Evolutionary conservation across 2,113 vertebrate genomes (phyloP), one percentile per base, ranked within the genome.

Genomic region (Gobius niger): DNA sequence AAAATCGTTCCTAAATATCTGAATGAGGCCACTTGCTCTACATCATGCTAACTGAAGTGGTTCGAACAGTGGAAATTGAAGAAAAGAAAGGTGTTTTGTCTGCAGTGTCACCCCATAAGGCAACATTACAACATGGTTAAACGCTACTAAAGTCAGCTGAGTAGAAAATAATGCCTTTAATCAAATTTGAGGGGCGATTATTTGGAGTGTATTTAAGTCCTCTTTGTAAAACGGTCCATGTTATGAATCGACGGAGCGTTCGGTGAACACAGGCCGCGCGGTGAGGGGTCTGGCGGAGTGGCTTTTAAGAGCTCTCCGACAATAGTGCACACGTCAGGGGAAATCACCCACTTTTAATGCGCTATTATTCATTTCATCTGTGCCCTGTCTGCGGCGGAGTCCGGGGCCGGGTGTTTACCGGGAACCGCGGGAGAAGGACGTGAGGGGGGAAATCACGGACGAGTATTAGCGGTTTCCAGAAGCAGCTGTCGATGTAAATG

Each of bases 311-410:
- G 34, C 54, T 15, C 12, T 60, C 16, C 50, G 19, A 70, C 10
- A 54, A 68, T 47, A 63, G 41, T n/a, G 63, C 34, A 53, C 15
- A 59, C 51, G 14, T 51, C 65, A 66, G 53, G 63, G 77, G 68
- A 80, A 75, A 68, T 60, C 9, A 71, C 14, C 44, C 9, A 5
- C 8, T 47, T 54, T 66, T 42, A 72, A 62, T 56, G 7, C n/a
- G 44, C 15, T 63, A 16, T 63, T 63, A 56, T 63, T 57, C 13
- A 56, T 67, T 59, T 42, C n/a, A 9, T 11, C 24, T 24, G 24
- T 24, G 24, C 24, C 24, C 24, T 44, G 54, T 52, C 40, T 19
- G 46, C 46, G 62, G 7, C 12, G 19, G 57, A 46, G 50, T 49
- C 19, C 7, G 24, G 63, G 46, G 44, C 56, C 56, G 49, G 11